Conservation (phyloP, 2,888 invertebrate genomes). For the Mesoligia furuncula region DNA sequence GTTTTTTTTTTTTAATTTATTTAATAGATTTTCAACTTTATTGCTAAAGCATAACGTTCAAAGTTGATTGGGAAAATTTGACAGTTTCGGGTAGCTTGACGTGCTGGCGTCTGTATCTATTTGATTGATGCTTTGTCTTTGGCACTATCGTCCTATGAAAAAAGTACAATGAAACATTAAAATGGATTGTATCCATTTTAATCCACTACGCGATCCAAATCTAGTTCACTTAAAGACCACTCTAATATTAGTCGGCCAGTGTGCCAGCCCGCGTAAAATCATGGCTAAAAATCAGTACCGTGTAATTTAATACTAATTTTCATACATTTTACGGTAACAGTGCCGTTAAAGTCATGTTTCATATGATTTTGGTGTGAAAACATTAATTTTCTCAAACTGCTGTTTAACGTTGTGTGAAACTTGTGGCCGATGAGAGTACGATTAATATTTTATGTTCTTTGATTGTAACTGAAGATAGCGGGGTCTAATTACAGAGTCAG, state of each 20-base stretch:
- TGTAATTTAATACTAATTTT: slow-evolving; percentile 64
- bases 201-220: slow-evolving; percentile 4
- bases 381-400: slow-evolving; percentile 46
- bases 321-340: slow-evolving; percentile 50
- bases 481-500: slow-evolving; percentile 20
- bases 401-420: slow-evolving; percentile 40
- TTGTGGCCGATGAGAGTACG: background rate
- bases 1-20: too few species aligned
- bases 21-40: too few species aligned
- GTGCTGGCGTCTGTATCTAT: too few species aligned
- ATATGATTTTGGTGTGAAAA: slow-evolving; percentile 49
- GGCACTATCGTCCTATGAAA: background rate
- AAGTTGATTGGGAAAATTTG: too few species aligned
- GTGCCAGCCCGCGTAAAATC: slow-evolving; percentile 37
- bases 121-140: too few species aligned
- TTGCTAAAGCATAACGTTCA: too few species aligned
- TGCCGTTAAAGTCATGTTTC: slow-evolving; percentile 41
- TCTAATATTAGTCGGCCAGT: slow-evolving; percentile 59
- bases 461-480: slow-evolving; percentile 19
- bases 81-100: too few species aligned
- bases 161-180: background rate
- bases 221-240: background rate
- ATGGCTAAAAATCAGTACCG: slow-evolving; percentile 56
- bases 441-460: slow-evolving; percentile 27
- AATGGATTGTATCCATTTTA: background rate